Percentiles rank a stretch among this genome's conserved stretches.
These are phyloP conservation scores for Paramuricea clavata DNA, from an alignment of 92 coral and sea anemone species.

Conservation along the genomic window DNA sequence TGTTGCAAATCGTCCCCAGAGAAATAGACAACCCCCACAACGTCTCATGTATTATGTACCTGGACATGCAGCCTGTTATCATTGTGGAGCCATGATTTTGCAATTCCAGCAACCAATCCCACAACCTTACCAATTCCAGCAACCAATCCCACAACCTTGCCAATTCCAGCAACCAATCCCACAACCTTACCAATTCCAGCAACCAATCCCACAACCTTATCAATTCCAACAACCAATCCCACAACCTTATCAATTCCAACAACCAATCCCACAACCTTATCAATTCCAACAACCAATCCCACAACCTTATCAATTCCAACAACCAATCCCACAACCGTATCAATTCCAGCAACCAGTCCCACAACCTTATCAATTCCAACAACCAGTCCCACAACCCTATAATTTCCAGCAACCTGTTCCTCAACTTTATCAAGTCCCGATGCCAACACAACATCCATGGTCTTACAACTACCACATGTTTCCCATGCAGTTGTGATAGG, in stretches of 20 bases:
- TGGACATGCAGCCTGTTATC: constrained; percentile 29
- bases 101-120: background rate
- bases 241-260: too few relatives aligned
- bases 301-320: too few relatives aligned
- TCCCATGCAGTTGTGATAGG: background rate
- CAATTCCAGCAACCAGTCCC: background rate
- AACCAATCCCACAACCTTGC: too few relatives aligned
- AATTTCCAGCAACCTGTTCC: background rate
- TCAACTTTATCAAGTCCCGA: constrained; percentile 6
- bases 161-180: background rate
- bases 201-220: too few relatives aligned
- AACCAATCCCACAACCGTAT: too few relatives aligned
- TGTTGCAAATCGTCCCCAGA: constrained; percentile 6
- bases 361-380: too few relatives aligned
- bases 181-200: too few relatives aligned
- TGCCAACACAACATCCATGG: background rate
- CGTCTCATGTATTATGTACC: constrained; percentile 52
- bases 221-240: too few relatives aligned
- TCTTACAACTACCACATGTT: background rate
- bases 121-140: too few relatives aligned
- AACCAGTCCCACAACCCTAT: too few relatives aligned
- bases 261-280: too few relatives aligned
- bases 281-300: too few relatives aligned
- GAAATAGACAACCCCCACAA: constrained; percentile 40
- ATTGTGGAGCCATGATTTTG: background rate